Conservation (phyloP, 1,140 invertebrate genomes). For the Cepaea nemoralis region DNA sequence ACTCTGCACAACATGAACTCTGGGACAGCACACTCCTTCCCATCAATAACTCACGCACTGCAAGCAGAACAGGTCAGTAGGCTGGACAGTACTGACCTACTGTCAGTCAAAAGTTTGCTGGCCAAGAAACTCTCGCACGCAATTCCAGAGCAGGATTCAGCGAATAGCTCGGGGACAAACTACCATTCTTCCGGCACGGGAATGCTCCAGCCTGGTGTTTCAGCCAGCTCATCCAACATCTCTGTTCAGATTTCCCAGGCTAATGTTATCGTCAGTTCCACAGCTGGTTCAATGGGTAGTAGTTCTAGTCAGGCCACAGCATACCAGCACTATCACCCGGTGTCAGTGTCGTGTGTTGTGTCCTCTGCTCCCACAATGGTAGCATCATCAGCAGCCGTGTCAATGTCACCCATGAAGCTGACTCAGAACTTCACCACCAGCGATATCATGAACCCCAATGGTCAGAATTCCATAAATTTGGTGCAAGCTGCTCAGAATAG, state of each 20-base stretch:
- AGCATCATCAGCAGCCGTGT: neutral
- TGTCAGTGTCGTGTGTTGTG: neutral
- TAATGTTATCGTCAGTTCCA: neutral
- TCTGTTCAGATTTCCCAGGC: neutral
- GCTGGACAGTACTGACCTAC: neutral
- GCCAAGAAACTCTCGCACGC: conserved; percentile 82
- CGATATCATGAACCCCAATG: neutral
- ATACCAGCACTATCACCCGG: neutral
- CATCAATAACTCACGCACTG: conserved; percentile 47
- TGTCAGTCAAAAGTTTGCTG: conserved; percentile 81
- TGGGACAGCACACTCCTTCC: conserved; percentile 40
- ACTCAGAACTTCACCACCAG: neutral
- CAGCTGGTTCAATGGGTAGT: neutral
- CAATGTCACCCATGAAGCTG: neutral
- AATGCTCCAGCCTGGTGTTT: conserved; percentile 19
- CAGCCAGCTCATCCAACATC: neutral
- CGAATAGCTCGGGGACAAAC: conserved; percentile 7
- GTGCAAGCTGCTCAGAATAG: neutral
- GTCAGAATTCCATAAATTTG: conserved; percentile 9
- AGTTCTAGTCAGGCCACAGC: conserved; percentile 26
- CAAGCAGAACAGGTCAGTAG: conserved; percentile 37
- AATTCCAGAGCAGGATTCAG: conserved; percentile 23
- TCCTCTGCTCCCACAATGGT: neutral
- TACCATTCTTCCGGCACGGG: conserved; percentile 1
- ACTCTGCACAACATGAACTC: neutral